Evolutionary conservation across 2,797 vertebrate genomes (phyloP), one percentile per base, ranked within the genome.

Genomic region (Myotis pilosus): DNA sequence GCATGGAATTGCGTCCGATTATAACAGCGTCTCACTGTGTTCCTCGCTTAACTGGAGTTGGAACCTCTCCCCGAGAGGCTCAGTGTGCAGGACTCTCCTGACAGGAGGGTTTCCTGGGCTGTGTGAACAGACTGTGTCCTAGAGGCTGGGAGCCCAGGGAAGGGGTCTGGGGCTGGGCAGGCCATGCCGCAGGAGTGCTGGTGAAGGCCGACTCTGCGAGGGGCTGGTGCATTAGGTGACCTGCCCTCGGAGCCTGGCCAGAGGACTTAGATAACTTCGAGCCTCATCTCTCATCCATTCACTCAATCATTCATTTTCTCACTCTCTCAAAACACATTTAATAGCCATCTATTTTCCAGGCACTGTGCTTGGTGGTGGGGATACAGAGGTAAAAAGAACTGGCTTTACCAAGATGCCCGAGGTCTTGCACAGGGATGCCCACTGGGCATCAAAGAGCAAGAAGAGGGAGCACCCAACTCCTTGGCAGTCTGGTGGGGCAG

Each of bases 1-100:
- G 89, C 66, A 71, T 93, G 94, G 88, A 96, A 85, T 95, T 90
- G 93, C 36, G 51, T 41, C 95, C 55, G 38, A 81, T 90, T 87
- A 69, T 89, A 93, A 92, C 3, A 82, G 72, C 55, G 75, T 93
- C 95, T 96, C 76, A 22, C 94, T 71, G 91, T 49, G 53, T 25
- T 64, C 53, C 51, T 91, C 72, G 36, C 36, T 36, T 62, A 68
- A 94, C 33, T 20, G 15, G 1, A 91, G 87, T 20, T 74, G 89
- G 92, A 96, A 90, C 12, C 80, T 49, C 41, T 44, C 30, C 2
- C 44, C 0, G 41, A 96, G 90, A 66, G 80, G 51, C 94, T 79
- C 12, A 0, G 4, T 49, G 44, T 44, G 69, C 36, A 38, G 5
- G 49, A 74, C 60, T 36, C n/a, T 75, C 60, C 28, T 41, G 38